phyloP scores from a whole-genome alignment of 2,888 invertebrate species.

The Amorpha juglandis region DNA sequence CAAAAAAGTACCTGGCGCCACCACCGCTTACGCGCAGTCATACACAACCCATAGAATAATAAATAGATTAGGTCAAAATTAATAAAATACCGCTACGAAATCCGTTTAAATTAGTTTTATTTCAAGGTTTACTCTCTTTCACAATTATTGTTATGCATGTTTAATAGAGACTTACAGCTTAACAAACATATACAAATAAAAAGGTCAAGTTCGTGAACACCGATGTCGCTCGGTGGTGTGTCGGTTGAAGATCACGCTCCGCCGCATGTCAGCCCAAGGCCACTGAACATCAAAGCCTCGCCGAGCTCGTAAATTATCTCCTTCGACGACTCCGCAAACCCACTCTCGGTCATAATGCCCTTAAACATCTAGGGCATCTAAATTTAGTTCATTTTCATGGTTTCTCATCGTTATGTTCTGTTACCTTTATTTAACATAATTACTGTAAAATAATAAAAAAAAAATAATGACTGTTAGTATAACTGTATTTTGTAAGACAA shows the following conservation, averaged over 20 bases:
- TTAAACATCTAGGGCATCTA: conserved; percentile 42
- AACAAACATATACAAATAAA: conserved; percentile 39
- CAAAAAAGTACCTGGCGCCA: too few species aligned
- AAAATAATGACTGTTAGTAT: too few species aligned
- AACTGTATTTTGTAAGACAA: too few species aligned
- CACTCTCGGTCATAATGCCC: conserved; percentile 38
- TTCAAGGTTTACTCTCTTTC: background rate
- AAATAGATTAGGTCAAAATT: too few species aligned
- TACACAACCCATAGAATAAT: too few species aligned
- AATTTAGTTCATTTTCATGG: conserved; percentile 13
- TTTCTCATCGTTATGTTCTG: background rate
- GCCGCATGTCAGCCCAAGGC: conserved; percentile 64
- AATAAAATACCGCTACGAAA: too few species aligned
- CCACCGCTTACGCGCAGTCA: too few species aligned
- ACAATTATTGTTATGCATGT: background rate
- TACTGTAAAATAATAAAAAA: background rate
- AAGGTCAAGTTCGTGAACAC: conserved; percentile 71
- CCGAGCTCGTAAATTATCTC: conserved; percentile 63
- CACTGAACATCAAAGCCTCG: conserved; percentile 76
- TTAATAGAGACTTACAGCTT: background rate
- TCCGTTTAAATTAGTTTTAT: too few species aligned
- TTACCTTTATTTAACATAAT: too few species aligned
- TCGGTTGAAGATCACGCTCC: conserved; percentile 55
- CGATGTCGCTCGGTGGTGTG: conserved; percentile 41
- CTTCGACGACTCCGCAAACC: conserved; percentile 58